Conservation (phyloP, 2,888 invertebrate genomes). For the Busseola fusca region DNA sequence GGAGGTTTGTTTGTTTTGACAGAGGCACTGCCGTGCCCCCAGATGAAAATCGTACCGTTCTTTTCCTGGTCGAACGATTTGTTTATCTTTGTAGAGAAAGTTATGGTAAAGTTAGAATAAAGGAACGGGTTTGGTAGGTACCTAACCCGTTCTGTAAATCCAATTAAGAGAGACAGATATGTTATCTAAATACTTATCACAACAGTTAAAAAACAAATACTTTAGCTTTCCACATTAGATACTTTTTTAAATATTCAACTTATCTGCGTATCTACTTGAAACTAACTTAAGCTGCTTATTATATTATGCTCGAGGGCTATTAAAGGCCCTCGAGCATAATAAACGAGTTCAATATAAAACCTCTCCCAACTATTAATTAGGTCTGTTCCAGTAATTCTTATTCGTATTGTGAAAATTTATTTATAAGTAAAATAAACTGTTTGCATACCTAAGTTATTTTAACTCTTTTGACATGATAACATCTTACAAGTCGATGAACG, state of each 20-base stretch:
- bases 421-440: background rate
- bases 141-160: background rate
- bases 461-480: too few species aligned
- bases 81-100: background rate
- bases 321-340: conserved; percentile 41
- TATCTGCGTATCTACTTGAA: conserved; percentile 33
- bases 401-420: conserved; percentile 5
- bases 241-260: conserved; percentile 24
- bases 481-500: too few species aligned
- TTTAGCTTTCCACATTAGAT: background rate
- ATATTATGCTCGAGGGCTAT: too few species aligned
- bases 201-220: background rate
- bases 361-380: conserved; percentile 45
- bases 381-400: conserved; percentile 10
- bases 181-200: background rate
- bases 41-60: background rate
- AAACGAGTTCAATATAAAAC: conserved; percentile 43
- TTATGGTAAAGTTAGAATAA: background rate
- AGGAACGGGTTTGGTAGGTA: too few species aligned
- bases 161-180: background rate
- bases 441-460: background rate
- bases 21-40: background rate
- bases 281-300: conserved; percentile 45
- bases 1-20: background rate
- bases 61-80: background rate